Evolutionary conservation across 2,113 vertebrate genomes (phyloP).

Genomic region (Larimichthys polyactis): DNA sequence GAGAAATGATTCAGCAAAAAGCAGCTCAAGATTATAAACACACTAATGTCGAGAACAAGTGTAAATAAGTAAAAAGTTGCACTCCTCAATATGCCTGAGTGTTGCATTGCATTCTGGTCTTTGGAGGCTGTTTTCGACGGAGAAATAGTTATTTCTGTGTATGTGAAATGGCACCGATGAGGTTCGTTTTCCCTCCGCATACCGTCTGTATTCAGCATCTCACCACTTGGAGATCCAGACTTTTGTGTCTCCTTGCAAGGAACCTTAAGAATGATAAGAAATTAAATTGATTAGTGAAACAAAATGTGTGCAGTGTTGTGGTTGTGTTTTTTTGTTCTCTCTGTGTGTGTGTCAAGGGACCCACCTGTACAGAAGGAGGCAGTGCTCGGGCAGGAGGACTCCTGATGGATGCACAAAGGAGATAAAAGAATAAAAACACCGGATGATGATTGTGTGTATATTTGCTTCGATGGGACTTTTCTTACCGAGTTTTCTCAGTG

Average conservation of each 20-base stretch:
- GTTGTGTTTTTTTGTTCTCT: not conserved
- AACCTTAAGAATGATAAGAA: not conserved
- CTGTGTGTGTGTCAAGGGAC: not conserved
- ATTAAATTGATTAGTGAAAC: not conserved
- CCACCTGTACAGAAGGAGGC: conserved; percentile 16
- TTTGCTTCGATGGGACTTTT: not conserved
- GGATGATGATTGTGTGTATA: not conserved
- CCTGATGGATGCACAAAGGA: conserved; percentile 1
- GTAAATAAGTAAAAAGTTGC: too few species aligned
- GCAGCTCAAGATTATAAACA: not conserved
- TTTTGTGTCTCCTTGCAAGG: not conserved
- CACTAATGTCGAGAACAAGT: not conserved
- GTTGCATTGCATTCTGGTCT: not conserved
- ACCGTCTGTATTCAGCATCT: not conserved
- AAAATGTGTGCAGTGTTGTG: not conserved
- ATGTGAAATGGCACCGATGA: not conserved
- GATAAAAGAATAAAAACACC: not conserved
- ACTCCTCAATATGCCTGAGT: not conserved
- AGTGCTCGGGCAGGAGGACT: not conserved
- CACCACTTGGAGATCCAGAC: not conserved
- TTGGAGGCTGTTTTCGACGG: not conserved
- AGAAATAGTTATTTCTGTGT: not conserved
- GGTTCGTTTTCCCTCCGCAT: not conserved
- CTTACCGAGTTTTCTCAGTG: conserved; percentile 4
- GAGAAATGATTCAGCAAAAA: not conserved